These are phyloP conservation scores for Tragelaphus buxtoni DNA, from an alignment of 2,113 vertebrate genomes.

Conservation along the genomic window DNA sequence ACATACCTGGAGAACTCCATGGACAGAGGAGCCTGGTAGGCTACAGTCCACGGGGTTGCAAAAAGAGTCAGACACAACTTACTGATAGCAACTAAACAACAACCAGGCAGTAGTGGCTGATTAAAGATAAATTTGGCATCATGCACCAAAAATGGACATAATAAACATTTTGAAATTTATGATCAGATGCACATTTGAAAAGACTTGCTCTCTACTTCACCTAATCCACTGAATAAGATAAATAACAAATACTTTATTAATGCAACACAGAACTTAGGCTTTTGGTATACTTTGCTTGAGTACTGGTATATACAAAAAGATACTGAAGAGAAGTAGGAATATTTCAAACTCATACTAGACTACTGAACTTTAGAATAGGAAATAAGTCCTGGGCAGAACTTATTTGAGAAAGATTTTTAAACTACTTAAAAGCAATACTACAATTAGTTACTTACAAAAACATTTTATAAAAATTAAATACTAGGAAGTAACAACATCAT, in stretches of 20 bases:
- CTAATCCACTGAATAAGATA: slow-evolving; percentile 34
- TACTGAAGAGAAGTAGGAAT: slow-evolving; percentile 41
- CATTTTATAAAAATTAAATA: slow-evolving; percentile 67
- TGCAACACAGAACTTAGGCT: slow-evolving; percentile 35
- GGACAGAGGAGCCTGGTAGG: background rate
- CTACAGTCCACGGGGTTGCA: background rate
- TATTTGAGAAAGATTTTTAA: slow-evolving; percentile 44
- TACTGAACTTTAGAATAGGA: slow-evolving; percentile 60
- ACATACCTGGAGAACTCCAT: background rate
- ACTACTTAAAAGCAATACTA: slow-evolving; percentile 52
- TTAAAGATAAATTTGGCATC: slow-evolving; percentile 57
- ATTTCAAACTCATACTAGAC: slow-evolving; percentile 67
- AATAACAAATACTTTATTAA: slow-evolving; percentile 47
- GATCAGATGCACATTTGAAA: slow-evolving; percentile 51
- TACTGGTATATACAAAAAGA: slow-evolving; percentile 33
- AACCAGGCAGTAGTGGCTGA: slow-evolving; percentile 43
- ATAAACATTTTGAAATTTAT: slow-evolving; percentile 40
- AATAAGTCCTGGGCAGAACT: slow-evolving; percentile 48
- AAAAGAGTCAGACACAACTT: background rate
- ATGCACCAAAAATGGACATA: slow-evolving; percentile 52
- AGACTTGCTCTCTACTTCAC: slow-evolving; percentile 39
- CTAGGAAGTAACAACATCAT: slow-evolving; percentile 35
- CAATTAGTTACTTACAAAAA: slow-evolving; percentile 36
- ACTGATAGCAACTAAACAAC: background rate
- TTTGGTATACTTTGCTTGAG: slow-evolving; percentile 34